Conservation (phyloP, 1,140 invertebrate genomes). For the Diachasmimorpha longicaudata region DNA sequence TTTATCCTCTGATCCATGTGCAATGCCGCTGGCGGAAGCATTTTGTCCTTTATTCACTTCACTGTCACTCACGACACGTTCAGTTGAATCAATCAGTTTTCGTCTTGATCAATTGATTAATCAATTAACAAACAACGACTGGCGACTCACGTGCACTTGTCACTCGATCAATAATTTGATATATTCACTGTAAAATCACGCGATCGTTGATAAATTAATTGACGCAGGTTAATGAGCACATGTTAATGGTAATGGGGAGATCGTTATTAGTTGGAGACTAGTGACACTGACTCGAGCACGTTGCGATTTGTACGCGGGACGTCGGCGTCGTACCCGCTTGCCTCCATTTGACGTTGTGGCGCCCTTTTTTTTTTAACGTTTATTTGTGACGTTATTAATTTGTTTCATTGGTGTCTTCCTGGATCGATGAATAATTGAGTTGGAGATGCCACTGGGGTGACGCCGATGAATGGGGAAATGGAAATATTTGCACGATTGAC, state of each 20-base stretch:
- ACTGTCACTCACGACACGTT: not conserved
- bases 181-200: not conserved
- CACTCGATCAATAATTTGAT: not conserved
- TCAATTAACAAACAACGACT: too few species aligned
- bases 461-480: not conserved
- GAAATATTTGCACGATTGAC: not conserved
- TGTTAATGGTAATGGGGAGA: not conserved
- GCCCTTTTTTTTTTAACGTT: not conserved
- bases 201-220: not conserved
- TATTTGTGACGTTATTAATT: not conserved
- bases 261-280: not conserved
- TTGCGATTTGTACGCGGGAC: conserved; percentile 6
- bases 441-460: too few species aligned
- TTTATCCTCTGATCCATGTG: conserved; percentile 43
- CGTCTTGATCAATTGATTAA: not conserved
- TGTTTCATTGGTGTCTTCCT: too few species aligned
- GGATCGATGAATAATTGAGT: not conserved
- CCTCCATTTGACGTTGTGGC: conserved; percentile 28
- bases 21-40: conserved; percentile 34
- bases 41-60: not conserved
- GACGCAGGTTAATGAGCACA: not conserved
- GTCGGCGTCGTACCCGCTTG: conserved; percentile 13
- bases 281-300: not conserved
- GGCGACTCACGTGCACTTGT: not conserved
- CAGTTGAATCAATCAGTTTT: not conserved